Evolutionary conservation across 2,797 vertebrate species (phyloP), one percentile per base, ranked within the genome.

Genomic region (Gobionotothen gibberifrons): DNA sequence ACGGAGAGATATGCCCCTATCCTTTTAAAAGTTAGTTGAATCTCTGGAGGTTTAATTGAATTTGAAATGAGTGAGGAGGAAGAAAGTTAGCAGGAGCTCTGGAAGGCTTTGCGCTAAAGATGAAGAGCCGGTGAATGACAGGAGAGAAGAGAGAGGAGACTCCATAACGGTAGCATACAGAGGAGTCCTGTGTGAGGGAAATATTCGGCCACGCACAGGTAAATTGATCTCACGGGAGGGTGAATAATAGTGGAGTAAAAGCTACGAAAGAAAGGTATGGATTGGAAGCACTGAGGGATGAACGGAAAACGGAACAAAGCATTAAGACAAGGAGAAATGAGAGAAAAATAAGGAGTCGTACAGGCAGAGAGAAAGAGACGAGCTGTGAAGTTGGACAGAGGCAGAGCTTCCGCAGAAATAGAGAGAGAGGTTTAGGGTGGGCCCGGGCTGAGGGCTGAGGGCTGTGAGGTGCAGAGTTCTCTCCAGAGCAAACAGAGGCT

Each of bases 1-100:
- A 90, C 83, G 73, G 69, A 62, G 77, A 85, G 85, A 91, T 91
- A 86, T 90, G 83, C 89, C 84, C 84, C 86, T 71, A 78, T 90
- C 85, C 82, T 90, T 92, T 91, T 81, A 90, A 89, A 93, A 94
- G 91, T 92, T 92, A 91, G 87, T 93, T 89, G 87, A 93, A 86
- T 92, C 92, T 93, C 93, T 53, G 57, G 92, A 93, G 93, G 86
- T 90, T 93, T 92, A 90, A 93, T 93, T 92, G 93, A 93, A 93
- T 93, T 85, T 85, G 79, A 91, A 93, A 91, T 85, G 74, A 92
- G 91, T 86, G 65, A 75, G 78, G 86, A 87, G 85, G 78, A 82
- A 82, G 87, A 89, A 89, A 92, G 87, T 91, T 90, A 84, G 89
- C 79, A 76, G 79, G 63, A 84, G 83, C 85, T 90, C 69, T 82